Conservation (phyloP, 2,888 invertebrate species). For the Trichopria drosophilae region DNA sequence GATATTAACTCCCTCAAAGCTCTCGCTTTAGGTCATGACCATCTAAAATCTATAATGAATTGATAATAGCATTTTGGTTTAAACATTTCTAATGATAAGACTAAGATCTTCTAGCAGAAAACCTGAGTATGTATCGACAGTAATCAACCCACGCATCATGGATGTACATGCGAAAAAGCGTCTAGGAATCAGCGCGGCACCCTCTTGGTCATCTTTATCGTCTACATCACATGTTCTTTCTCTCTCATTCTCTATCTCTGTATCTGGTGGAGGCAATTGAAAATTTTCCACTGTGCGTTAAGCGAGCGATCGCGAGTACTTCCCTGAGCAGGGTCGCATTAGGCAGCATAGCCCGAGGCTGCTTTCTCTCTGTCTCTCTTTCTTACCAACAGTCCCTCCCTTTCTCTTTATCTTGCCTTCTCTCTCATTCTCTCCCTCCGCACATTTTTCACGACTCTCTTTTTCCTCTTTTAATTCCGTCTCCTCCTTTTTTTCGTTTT, state of each 20-base stretch:
- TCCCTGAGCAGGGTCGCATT: constrained; percentile 48
- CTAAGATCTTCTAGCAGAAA: too few relatives aligned
- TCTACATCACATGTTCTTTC: too few relatives aligned
- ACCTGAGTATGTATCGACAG: too few relatives aligned
- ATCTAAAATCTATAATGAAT: too few relatives aligned
- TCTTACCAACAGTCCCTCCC: constrained; percentile 50
- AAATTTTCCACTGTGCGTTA: constrained; percentile 45
- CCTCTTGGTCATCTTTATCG: too few relatives aligned
- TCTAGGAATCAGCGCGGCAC: too few relatives aligned
- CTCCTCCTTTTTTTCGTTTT: constrained; percentile 48
- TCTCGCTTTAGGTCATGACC: too few relatives aligned
- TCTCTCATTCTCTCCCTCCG: constrained; percentile 21
- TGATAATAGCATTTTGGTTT: too few relatives aligned
- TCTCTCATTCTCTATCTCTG: constrained; percentile 12
- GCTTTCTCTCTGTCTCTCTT: constrained; percentile 44
- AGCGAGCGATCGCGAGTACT: constrained; percentile 8
- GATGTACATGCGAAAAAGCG: too few relatives aligned
- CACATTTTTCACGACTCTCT: constrained; percentile 27
- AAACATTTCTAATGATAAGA: too few relatives aligned
- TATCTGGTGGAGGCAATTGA: constrained; percentile 39
- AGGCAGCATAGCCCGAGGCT: constrained; percentile 51
- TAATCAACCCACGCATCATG: too few relatives aligned
- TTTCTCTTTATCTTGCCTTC: constrained; percentile 28
- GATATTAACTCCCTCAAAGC: too few relatives aligned
- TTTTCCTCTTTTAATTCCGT: constrained; percentile 43